A percentile compares a stretch with the other conserved stretches of the same genome.
Evolutionary conservation across 2,113 vertebrate species (phyloP).

Genomic region (Xenopus laevis): DNA sequence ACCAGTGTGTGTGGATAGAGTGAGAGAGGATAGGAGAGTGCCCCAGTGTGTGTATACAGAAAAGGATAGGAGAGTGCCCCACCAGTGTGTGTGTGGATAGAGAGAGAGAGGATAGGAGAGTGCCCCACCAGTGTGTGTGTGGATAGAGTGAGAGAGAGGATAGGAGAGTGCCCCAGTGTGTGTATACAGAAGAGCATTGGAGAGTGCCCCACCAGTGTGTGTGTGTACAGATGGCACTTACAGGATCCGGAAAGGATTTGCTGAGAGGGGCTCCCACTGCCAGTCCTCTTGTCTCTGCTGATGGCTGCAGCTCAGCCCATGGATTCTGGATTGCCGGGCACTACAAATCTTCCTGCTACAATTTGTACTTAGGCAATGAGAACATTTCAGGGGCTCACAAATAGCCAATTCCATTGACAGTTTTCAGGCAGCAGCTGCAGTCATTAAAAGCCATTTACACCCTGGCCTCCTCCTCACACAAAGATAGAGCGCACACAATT

Average conservation of each 20-base stretch:
- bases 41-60: too few relatives aligned
- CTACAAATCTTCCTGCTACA: neutral
- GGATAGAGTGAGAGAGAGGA: too few relatives aligned
- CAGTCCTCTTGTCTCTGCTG: neutral
- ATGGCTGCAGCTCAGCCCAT: constrained; percentile 26
- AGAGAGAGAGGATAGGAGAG: too few relatives aligned
- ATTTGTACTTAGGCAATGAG: too few relatives aligned
- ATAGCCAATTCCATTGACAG: constrained; percentile 59
- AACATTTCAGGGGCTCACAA: constrained; percentile 44
- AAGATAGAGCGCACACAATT: constrained; percentile 62
- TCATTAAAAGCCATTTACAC: constrained; percentile 72
- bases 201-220: too few relatives aligned
- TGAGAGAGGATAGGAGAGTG: too few relatives aligned
- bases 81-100: constrained; percentile 45
- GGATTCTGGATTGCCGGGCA: neutral
- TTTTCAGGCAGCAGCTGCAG: constrained; percentile 64
- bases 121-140: too few relatives aligned
- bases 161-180: too few relatives aligned
- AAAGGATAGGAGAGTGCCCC: too few relatives aligned
- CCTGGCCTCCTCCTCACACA: constrained; percentile 62
- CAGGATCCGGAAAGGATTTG: constrained; percentile 43
- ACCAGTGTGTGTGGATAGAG: too few relatives aligned
- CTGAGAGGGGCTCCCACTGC: neutral
- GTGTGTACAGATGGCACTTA: constrained; percentile 38
- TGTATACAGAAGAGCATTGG: too few relatives aligned